Conservation (phyloP, 1,140 invertebrate species). For the Harpegnathos saltator region DNA sequence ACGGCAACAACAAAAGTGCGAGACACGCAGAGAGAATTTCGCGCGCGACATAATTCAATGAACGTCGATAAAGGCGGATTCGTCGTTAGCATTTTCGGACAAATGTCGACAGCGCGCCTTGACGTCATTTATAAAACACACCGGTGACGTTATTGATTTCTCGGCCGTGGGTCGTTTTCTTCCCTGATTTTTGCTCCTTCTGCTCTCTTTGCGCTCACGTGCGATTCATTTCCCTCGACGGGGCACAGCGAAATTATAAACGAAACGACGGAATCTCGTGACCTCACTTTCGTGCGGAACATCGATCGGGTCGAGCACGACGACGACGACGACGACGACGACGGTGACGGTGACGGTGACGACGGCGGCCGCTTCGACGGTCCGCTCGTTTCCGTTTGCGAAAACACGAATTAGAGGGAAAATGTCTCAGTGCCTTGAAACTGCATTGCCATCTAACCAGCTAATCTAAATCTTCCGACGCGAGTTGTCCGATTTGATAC, state of each 20-base stretch:
- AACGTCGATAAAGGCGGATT: slow-evolving; percentile 10
- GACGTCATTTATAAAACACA: slow-evolving; percentile 56
- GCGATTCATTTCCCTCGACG: slow-evolving; percentile 69
- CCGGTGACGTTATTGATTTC: slow-evolving; percentile 55
- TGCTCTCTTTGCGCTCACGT: slow-evolving; percentile 53
- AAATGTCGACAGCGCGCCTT: slow-evolving; percentile 53
- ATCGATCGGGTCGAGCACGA: slow-evolving; percentile 67
- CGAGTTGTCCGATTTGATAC: slow-evolving; percentile 28
- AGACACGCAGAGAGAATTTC: not conserved
- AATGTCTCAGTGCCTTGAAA: slow-evolving; percentile 12
- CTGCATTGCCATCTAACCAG: slow-evolving; percentile 38
- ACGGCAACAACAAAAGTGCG: not conserved
- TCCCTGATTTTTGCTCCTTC: slow-evolving; percentile 46
- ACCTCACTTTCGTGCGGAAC: slow-evolving; percentile 66
- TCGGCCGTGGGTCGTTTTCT: slow-evolving; percentile 28
- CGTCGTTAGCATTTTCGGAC: not conserved
- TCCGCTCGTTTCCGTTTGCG: slow-evolving; percentile 52
- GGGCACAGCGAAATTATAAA: slow-evolving; percentile 69
- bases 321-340: slow-evolving; percentile 43
- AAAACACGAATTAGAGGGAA: slow-evolving; percentile 42
- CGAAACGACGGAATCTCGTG: slow-evolving; percentile 74
- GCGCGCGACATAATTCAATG: slow-evolving; percentile 23
- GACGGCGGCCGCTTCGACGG: slow-evolving; percentile 48
- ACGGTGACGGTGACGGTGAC: slow-evolving; percentile 18
- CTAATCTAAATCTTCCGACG: slow-evolving; percentile 18